Percentiles rank a stretch among this genome's conserved stretches.
phyloP scores from a whole-genome alignment of 2,888 invertebrate species.

The Octodonta nipae region DNA sequence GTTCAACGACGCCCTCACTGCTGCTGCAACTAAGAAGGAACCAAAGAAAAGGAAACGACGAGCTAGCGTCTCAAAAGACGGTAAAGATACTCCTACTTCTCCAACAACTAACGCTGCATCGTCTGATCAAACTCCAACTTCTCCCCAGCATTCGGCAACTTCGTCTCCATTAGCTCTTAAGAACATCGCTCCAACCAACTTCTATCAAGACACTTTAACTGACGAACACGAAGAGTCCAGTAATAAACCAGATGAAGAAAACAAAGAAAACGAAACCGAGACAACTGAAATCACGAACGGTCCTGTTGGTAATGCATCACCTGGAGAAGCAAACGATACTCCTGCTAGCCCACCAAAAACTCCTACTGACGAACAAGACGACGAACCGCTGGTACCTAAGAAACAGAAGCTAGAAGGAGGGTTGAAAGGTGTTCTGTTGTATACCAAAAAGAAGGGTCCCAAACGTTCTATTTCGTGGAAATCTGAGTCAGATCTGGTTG shows the following conservation, averaged over 20 bases:
- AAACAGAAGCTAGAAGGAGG: slow-evolving; percentile 38
- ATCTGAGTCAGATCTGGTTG: slow-evolving; percentile 63
- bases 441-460: slow-evolving; percentile 61
- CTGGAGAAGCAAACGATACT: slow-evolving; percentile 15
- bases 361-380: slow-evolving; percentile 33
- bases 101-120: slow-evolving; percentile 26
- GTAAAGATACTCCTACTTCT: slow-evolving; percentile 18
- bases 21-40: slow-evolving; percentile 59
- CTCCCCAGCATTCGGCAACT: slow-evolving; percentile 20
- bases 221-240: slow-evolving; percentile 30
- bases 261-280: slow-evolving; percentile 18
- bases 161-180: slow-evolving; percentile 32
- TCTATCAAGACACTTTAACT: slow-evolving; percentile 78
- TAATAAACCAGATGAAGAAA: slow-evolving; percentile 25
- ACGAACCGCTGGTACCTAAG: slow-evolving; percentile 24
- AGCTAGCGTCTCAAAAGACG: slow-evolving; percentile 55
- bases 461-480: slow-evolving; percentile 68
- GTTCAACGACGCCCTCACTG: slow-evolving; percentile 84
- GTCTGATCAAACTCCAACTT: slow-evolving; percentile 17
- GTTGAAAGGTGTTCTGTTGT: slow-evolving; percentile 60
- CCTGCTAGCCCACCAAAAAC: slow-evolving; percentile 13
- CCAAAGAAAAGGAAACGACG: slow-evolving; percentile 67
- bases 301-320: too few species aligned
- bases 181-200: slow-evolving; percentile 50
- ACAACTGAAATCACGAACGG: slow-evolving; percentile 25